phyloP scores from a whole-genome alignment of 2,113 vertebrate species.

The Murina feae region DNA sequence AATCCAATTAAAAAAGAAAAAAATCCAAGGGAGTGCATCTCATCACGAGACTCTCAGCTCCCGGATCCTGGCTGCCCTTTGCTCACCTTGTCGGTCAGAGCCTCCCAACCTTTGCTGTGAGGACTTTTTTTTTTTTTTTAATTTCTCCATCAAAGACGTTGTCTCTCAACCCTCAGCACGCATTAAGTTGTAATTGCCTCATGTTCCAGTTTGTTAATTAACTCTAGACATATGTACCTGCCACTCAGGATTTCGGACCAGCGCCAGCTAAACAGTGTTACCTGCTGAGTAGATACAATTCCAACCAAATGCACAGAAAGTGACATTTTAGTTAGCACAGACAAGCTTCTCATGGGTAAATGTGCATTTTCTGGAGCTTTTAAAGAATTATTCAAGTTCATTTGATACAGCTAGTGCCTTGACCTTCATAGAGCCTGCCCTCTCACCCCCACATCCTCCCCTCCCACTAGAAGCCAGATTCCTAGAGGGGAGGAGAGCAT shows the following conservation, averaged over 20 bases:
- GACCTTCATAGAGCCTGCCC: neutral
- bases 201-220: slow-evolving; percentile 60
- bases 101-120: neutral
- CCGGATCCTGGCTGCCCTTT: neutral
- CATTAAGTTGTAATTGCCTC: slow-evolving; percentile 31
- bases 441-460: neutral
- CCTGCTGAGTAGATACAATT: slow-evolving; percentile 49
- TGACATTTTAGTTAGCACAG: slow-evolving; percentile 50
- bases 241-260: slow-evolving; percentile 26
- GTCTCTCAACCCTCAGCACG: neutral
- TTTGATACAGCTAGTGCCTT: neutral
- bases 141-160: neutral
- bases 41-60: neutral
- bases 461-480: neutral
- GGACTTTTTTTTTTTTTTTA: neutral
- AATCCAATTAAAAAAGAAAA: neutral
- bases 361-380: slow-evolving; percentile 12
- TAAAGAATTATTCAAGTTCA: neutral
- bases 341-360: neutral
- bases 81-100: neutral
- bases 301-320: slow-evolving; percentile 26
- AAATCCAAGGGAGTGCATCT: neutral
- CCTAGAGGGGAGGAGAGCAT: neutral
- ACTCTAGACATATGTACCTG: slow-evolving; percentile 48
- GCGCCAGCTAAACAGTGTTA: neutral